Evolutionary conservation across 2,797 vertebrate species (phyloP).

Genomic region (Tokudaia tokunoshimensis): DNA sequence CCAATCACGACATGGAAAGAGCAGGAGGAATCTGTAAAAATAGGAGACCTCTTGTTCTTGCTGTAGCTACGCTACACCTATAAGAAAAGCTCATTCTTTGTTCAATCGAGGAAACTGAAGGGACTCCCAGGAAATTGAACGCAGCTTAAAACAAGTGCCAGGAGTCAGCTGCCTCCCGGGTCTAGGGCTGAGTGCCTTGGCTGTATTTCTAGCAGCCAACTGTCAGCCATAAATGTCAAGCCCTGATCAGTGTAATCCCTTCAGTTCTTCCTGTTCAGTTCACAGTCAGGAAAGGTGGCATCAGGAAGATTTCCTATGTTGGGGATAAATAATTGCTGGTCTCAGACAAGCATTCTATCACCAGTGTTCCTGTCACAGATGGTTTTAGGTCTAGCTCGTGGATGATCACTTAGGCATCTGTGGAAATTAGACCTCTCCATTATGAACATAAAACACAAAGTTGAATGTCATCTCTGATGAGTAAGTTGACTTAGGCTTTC

Average conservation of each 20-base stretch:
- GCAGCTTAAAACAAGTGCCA: slow-evolving; percentile 43
- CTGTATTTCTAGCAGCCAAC: slow-evolving; percentile 55
- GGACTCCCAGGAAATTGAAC: slow-evolving; percentile 47
- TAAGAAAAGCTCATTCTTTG: background rate
- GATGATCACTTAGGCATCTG: slow-evolving; percentile 35
- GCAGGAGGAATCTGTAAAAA: background rate
- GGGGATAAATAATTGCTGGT: slow-evolving; percentile 28
- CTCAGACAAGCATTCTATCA: slow-evolving; percentile 43
- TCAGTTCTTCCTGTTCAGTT: slow-evolving; percentile 68
- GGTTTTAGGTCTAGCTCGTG: slow-evolving; percentile 15
- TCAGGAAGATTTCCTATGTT: slow-evolving; percentile 53
- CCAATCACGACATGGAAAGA: background rate
- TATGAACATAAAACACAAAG: slow-evolving; percentile 53
- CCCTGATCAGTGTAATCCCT: slow-evolving; percentile 70
- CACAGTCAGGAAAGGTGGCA: slow-evolving; percentile 55
- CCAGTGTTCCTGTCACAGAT: background rate
- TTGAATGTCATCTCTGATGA: slow-evolving; percentile 7
- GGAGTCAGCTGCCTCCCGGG: slow-evolving; percentile 57
- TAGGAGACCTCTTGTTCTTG: background rate
- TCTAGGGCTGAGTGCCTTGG: slow-evolving; percentile 27
- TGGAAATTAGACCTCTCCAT: slow-evolving; percentile 58
- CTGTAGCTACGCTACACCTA: background rate
- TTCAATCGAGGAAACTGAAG: background rate
- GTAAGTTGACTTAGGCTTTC: slow-evolving; percentile 19
- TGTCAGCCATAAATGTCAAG: slow-evolving; percentile 78